phyloP scores from a whole-genome alignment of 2,888 invertebrate genomes.

The Noctua janthe region DNA sequence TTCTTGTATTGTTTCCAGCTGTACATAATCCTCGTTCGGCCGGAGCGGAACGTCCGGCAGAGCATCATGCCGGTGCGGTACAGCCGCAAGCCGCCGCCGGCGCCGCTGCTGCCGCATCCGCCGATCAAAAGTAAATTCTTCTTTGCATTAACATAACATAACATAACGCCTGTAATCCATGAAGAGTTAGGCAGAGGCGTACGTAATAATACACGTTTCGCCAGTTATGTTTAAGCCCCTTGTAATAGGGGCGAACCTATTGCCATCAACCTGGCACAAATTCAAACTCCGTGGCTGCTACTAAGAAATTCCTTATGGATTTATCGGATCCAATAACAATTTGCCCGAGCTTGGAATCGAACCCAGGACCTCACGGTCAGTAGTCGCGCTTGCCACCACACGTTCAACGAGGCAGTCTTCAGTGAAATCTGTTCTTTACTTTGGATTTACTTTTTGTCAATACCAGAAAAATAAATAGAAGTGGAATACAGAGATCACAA shows the following conservation, averaged over 20 bases:
- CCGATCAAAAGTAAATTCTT: constrained; percentile 77
- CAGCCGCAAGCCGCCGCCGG: constrained; percentile 83
- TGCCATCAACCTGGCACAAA: background rate
- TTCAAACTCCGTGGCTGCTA: background rate
- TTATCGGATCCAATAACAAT: background rate
- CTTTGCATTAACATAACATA: background rate
- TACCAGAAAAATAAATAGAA: too few species aligned
- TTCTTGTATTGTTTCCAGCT: constrained; percentile 88
- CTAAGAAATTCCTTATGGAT: background rate
- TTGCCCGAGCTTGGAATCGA: background rate
- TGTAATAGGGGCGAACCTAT: background rate
- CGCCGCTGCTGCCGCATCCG: constrained; percentile 83
- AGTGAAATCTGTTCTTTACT: background rate
- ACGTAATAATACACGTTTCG: background rate
- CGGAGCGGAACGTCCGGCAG: constrained; percentile 97
- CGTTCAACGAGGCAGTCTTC: background rate
- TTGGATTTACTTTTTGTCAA: background rate
- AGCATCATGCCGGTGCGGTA: constrained; percentile 94
- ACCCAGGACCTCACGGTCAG: background rate
- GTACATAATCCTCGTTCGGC: constrained; percentile 96
- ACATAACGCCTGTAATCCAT: background rate
- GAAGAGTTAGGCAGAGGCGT: background rate
- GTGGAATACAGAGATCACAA: background rate
- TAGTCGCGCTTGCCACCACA: background rate
- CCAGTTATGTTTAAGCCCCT: background rate